Evolutionary conservation across 2,888 invertebrate genomes (phyloP).

Genomic region (Platycheirus rosarum): DNA sequence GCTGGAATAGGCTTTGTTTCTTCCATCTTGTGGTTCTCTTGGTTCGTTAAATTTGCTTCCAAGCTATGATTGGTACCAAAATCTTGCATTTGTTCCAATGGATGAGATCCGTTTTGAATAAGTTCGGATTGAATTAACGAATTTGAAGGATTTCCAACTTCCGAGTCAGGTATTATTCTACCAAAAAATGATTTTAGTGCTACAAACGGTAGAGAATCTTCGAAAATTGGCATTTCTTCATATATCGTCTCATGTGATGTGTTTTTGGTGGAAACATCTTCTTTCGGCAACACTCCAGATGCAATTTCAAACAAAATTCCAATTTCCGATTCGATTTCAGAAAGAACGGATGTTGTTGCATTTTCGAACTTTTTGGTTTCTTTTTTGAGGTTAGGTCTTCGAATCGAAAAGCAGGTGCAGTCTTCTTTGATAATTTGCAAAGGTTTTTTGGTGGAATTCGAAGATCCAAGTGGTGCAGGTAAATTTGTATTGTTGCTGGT

Average conservation of each 20-base stretch:
- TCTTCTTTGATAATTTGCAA: slow-evolving; percentile 14
- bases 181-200: slow-evolving; percentile 20
- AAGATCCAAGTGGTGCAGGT: not conserved
- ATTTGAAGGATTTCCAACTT: not conserved
- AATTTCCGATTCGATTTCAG: slow-evolving; percentile 33
- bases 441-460: not conserved
- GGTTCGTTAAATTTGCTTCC: not conserved
- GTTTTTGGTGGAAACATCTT: not conserved
- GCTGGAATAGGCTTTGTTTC: not conserved
- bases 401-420: slow-evolving; percentile 2
- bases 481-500: not conserved
- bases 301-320: slow-evolving; percentile 35
- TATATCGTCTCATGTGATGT: not conserved
- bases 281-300: not conserved
- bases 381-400: not conserved
- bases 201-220: slow-evolving; percentile 26
- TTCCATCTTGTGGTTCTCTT: not conserved
- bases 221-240: slow-evolving; percentile 10
- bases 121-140: not conserved
- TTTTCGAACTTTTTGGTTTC: slow-evolving; percentile 15
- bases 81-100: too few relatives aligned
- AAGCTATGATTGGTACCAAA: too few relatives aligned
- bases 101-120: not conserved
- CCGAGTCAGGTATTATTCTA: slow-evolving; percentile 20
- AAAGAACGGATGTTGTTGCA: slow-evolving; percentile 17